Percentiles rank a stretch among this genome's conserved stretches.
These are phyloP conservation scores for Yponomeuta plumbellus DNA, from an alignment of 2,888 invertebrate species.

Conservation along the genomic window DNA sequence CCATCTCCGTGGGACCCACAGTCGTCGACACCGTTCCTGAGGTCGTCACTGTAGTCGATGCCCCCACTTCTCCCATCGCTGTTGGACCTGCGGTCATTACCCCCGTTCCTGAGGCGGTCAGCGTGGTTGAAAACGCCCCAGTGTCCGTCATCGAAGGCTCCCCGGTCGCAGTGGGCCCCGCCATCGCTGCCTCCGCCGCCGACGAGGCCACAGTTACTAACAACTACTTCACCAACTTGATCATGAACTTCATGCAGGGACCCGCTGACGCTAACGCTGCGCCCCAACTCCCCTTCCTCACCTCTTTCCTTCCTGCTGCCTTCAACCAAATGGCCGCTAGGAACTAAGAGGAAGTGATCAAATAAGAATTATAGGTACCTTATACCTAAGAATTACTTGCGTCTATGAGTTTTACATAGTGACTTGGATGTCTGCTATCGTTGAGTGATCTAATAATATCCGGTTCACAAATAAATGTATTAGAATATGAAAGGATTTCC, in stretches of 20 bases:
- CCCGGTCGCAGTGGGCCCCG: constrained; percentile 30
- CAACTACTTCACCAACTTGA: constrained; percentile 15
- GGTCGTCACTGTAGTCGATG: constrained; percentile 27
- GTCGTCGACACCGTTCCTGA: constrained; percentile 32
- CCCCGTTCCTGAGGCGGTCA: constrained; percentile 9
- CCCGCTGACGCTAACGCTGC: constrained; percentile 15
- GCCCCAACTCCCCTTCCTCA: constrained; percentile 30
- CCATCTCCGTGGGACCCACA: constrained; percentile 21
- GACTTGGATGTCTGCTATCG: not conserved
- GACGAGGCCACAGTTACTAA: constrained; percentile 1
- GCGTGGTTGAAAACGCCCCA: constrained; percentile 23
- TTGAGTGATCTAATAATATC: not conserved
- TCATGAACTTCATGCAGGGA: constrained; percentile 2
- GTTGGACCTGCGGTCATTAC: constrained; percentile 18
- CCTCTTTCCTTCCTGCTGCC: constrained; percentile 38
- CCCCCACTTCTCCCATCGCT: constrained; percentile 19
- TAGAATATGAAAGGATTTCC: not conserved
- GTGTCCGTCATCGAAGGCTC: constrained; percentile 21
- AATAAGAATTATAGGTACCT: no score
- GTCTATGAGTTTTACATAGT: no score
- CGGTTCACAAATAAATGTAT: not conserved
- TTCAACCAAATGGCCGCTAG: constrained; percentile 31
- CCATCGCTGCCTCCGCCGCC: constrained; percentile 38
- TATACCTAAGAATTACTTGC: no score
- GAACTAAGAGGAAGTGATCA: not conserved